Evolutionary conservation across 2,113 vertebrate species (phyloP).

Genomic region (Coracopsis vasa): DNA sequence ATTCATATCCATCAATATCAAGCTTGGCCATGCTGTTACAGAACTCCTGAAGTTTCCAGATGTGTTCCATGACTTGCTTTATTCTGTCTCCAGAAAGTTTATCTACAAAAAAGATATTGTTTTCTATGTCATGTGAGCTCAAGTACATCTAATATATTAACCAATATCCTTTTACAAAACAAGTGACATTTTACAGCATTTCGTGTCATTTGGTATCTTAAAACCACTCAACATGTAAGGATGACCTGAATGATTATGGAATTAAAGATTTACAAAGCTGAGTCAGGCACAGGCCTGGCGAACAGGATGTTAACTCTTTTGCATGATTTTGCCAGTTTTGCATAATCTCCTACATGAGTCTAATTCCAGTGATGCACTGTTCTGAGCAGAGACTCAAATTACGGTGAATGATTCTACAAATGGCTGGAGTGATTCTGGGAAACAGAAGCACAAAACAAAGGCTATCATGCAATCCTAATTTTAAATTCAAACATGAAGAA

Average conservation of each 20-base stretch:
- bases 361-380: not conserved
- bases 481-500: not conserved
- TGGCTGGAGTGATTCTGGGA: not conserved
- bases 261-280: not conserved
- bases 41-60: constrained; percentile 99
- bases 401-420: not conserved
- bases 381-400: not conserved
- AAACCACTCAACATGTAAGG: not conserved
- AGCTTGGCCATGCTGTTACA: constrained; percentile 97
- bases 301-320: not conserved
- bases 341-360: not conserved
- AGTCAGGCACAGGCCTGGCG: not conserved
- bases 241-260: not conserved
- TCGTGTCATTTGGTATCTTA: not conserved
- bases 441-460: not conserved
- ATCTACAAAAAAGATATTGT: constrained; percentile 77
- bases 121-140: constrained; percentile 23
- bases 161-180: not conserved
- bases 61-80: constrained; percentile 98
- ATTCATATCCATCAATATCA: constrained; percentile 95
- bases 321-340: not conserved
- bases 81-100: constrained; percentile 94
- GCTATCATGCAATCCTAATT: not conserved
- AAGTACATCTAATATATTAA: not conserved
- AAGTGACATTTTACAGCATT: not conserved